Percentiles rank a stretch among this genome's conserved stretches.
These are phyloP conservation scores for Spisula subtruncata DNA, from an alignment of 2,888 invertebrate species.

Conservation along the genomic window DNA sequence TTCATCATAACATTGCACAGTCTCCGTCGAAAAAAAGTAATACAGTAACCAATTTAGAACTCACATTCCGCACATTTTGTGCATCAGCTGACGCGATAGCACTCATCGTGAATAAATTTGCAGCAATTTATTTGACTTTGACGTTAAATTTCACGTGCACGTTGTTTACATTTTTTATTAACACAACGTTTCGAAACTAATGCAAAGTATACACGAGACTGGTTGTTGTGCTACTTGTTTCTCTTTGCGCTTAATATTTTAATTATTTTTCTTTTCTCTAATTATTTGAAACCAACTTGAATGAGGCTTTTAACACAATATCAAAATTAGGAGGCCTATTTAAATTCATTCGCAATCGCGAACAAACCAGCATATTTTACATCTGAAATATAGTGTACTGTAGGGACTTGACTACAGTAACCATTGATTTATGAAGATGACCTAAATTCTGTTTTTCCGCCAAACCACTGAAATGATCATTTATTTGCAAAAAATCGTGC, in stretches of 20 bases:
- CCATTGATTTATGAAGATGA: too few species aligned
- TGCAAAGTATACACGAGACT: background rate
- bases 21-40: too few species aligned
- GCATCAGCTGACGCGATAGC: slow-evolving; percentile 48
- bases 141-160: slow-evolving; percentile 25
- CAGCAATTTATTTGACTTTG: slow-evolving; percentile 19
- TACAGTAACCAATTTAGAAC: background rate
- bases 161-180: slow-evolving; percentile 18
- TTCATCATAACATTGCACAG: too few species aligned
- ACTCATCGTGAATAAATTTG: slow-evolving; percentile 36
- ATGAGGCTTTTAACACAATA: background rate
- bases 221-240: background rate
- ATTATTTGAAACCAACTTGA: background rate
- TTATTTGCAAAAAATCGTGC: too few species aligned
- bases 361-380: too few species aligned
- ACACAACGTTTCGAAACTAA: background rate
- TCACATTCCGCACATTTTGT: slow-evolving; percentile 63
- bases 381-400: too few species aligned
- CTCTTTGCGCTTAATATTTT: slow-evolving; percentile 2
- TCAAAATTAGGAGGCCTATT: too few species aligned
- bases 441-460: too few species aligned
- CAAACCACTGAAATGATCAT: too few species aligned
- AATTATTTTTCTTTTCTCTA: background rate
- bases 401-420: too few species aligned
- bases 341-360: too few species aligned